Base-by-base conservation (phyloP, 2,797 vertebrate species). In the Anguilla pacifica region DNA sequence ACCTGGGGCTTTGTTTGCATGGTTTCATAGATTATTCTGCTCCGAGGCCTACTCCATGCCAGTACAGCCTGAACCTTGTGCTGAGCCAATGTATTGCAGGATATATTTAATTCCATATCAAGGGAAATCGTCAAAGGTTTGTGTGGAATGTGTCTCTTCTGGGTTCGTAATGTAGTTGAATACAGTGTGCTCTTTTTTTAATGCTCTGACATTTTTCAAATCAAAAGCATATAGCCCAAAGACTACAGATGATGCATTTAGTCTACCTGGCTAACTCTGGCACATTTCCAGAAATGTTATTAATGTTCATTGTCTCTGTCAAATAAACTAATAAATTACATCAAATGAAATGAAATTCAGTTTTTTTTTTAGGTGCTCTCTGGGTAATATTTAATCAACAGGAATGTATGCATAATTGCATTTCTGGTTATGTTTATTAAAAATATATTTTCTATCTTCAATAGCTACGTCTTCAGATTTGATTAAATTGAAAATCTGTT, bases 1-100 rank as follows among this genome's bases (percentile, higher is more conserved):
- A 87, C 86, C 86, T 87, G 77, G 55, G 77, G 77, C 43, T 43
- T 67, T 61, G 43, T 87, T 83, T 87, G 77, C 86, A 87, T 83
- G 86, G 55, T 83, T 57, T 87, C 81, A 87, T 87, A 57, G 74
- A 46, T 87, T 83, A 51, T 64, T 61, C 57, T 83, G 77, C 57
- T 3, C 43, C 28, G 43, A 31, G 43, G 22, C 35, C 57, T 59
- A 49, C 79, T 82, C 28, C 39, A 31, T 87, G 39, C 61, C n/a
- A 57, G 79, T n/a, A 7, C n/a, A 51, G 55, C 61, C 55, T 61
- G 74, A 28, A 39, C 55, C 86, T 59, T 61, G 55, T 67, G 77
- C 51, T 81, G 53, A 39, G 11, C 51, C 51, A 53, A 57, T 6
- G 74, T 39, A 43, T 43, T 22, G 39, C 74, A 39, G 13, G 74